Evolutionary conservation across 2,888 invertebrate species (phyloP).

Genomic region (Arge pagana): DNA sequence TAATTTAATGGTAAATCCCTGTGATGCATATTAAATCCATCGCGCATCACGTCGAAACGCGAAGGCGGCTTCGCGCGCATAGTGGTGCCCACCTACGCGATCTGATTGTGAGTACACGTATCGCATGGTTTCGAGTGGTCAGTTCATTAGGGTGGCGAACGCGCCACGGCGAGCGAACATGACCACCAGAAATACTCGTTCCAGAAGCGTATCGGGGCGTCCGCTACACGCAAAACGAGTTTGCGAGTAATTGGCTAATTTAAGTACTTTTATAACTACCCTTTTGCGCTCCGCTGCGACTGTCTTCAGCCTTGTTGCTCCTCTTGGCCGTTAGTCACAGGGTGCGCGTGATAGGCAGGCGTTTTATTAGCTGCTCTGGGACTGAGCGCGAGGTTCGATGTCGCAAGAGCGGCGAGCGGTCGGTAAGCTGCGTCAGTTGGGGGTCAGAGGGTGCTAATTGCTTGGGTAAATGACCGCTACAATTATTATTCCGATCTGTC

Average conservation of each 20-base stretch:
- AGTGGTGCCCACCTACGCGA: no score
- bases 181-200: slow-evolving; percentile 1
- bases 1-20: no score
- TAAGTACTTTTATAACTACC: slow-evolving; percentile 16
- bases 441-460: slow-evolving; percentile 18
- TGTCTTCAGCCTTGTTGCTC: not conserved
- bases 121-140: no score
- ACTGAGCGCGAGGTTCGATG: slow-evolving; percentile 13
- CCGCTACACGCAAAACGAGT: not conserved
- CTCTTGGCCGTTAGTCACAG: not conserved
- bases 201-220: not conserved
- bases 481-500: slow-evolving; percentile 2
- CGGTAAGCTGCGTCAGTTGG: no score
- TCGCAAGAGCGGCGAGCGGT: not conserved
- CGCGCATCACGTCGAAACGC: no score
- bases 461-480: slow-evolving; percentile 10
- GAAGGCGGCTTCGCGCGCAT: no score
- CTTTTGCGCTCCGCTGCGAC: not conserved
- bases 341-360: slow-evolving; percentile 2
- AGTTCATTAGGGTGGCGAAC: no score
- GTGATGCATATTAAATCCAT: no score
- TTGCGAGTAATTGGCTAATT: slow-evolving; percentile 20
- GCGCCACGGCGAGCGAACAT: no score
- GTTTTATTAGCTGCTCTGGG: slow-evolving; percentile 6
- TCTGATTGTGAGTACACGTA: no score